These are phyloP conservation scores for Bucorvus abyssinicus DNA, from an alignment of 2,797 vertebrate genomes.

Conservation along the genomic window DNA sequence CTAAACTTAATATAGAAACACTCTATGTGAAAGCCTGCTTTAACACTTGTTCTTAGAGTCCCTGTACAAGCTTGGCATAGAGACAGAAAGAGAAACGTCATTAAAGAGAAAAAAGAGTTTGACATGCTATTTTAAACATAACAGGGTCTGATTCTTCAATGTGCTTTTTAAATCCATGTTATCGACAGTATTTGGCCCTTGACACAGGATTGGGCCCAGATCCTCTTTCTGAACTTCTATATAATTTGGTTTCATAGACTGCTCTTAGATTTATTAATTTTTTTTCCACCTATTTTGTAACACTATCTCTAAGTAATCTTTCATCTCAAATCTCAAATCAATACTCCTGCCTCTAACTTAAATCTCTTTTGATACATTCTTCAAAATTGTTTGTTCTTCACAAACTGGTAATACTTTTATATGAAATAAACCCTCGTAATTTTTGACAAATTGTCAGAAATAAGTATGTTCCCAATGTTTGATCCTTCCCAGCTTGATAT, in stretches of 20 bases:
- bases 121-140: background rate
- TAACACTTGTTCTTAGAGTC: background rate
- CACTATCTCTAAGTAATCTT: background rate
- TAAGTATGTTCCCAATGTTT: constrained; percentile 21
- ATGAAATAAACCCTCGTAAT: background rate
- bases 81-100: background rate
- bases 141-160: background rate
- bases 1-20: background rate
- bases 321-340: constrained; percentile 14
- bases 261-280: background rate
- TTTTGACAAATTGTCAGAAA: constrained; percentile 54
- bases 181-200: background rate
- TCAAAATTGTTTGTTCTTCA: constrained; percentile 11
- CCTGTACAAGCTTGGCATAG: background rate
- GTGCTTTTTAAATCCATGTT: background rate
- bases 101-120: background rate
- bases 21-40: background rate
- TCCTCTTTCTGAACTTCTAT: background rate
- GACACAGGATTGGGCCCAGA: background rate
- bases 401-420: background rate
- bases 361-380: background rate
- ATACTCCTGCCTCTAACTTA: background rate
- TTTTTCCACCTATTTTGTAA: background rate
- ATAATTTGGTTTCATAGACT: background rate
- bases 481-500: constrained; percentile 48